Evolutionary conservation across 2,113 vertebrate species (phyloP), one percentile per base, ranked within the genome.

Genomic region (Melanerpes formicivorus): DNA sequence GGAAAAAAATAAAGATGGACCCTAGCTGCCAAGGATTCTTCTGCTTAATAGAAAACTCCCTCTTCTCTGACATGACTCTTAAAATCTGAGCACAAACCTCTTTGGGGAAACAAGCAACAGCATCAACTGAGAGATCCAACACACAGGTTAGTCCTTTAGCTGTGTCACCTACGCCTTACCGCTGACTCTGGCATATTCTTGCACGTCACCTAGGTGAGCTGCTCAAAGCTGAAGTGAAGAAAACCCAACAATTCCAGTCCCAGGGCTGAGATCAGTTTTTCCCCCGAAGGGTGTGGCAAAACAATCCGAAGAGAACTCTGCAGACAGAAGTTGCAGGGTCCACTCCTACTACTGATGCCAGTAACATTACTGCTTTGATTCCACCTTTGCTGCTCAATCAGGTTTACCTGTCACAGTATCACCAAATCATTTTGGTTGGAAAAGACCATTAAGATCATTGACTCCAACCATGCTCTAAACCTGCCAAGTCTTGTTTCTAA

Each of bases 161-260:
- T 1, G 1, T 11, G 30, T 8, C 15, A 27, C 0, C 1, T 11
- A 11, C 52, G 16, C 8, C 11, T 18, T 11, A 63, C 30, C 37
- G 42, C 32, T 29, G 56, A 42, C 44, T 84, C 83, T 4, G 6
- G 6, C n/a, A 56, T 46, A 70, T 58, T 77, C 63, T 17, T 65
- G 44, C 18, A 22, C 0, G 4, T n/a, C 55, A 84, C 59, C 21
- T 8, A 40, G 32, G 14, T 12, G 83, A 0, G 0, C 3, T n/a
- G 56, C 37, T 64, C 54, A 72, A 44, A 6, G 34, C 44, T 63
- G 56, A 79, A 83, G 30, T 5, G 75, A 86, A 75, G 78, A 64
- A 11, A 25, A 1, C 3, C 18, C 27, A 54, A 9, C 3, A 60
- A 27, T 32, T 34, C 34, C 8, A 42, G 4, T 18, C 40, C 40